Evolutionary conservation across 2,888 invertebrate species (phyloP), one percentile per base, ranked within the genome.

Genomic region (Pachymerium ferrugineum): DNA sequence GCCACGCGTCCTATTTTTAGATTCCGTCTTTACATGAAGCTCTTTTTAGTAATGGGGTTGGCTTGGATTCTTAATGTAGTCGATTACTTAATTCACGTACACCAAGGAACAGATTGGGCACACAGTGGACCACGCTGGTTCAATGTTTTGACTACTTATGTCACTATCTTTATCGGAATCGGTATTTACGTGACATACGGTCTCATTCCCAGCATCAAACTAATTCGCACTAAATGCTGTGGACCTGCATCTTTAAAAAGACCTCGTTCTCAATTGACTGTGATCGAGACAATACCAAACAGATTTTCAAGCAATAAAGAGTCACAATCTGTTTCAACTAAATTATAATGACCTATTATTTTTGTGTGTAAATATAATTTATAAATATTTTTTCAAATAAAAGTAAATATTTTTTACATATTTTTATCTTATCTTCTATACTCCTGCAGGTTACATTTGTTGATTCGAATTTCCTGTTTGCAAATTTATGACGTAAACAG

Each of bases 21-120:
- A 31, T 47, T 8, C 25, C 22, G 47, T 72, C 47, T 72, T 12
- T 72, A 42, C 72, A 3, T 72, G 3, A 72, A 72, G 28, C 47
- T 72, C 6, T 72, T 72, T 14, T 1, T 72, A 5, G 72, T 72
- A 8, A 72, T 72, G 72, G 72, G 72, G 1, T 47, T 72, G 6
- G 72, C 72, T 12, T 72, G 72, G 72, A 25, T 38, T 2, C 14
- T 72, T 6, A 72, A 72, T 30, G 30, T 72, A n/a, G 14, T 42
- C 28, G 47, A 72, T 10, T 42, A 42, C 31, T 6, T 22, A 1
- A 31, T 72, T 4, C 38, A 42, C 8, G 22, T 16, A 1, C 16
- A 25, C 6, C 22, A 38, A 22, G 47, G 47, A 3, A 38, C 38
- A 4, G 72, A 72, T n/a, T 72, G 72, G 72, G 42, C 19, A 2